Evolutionary conservation across 2,888 invertebrate genomes (phyloP), one percentile per base, ranked within the genome.

Genomic region (Bugula neritina): DNA sequence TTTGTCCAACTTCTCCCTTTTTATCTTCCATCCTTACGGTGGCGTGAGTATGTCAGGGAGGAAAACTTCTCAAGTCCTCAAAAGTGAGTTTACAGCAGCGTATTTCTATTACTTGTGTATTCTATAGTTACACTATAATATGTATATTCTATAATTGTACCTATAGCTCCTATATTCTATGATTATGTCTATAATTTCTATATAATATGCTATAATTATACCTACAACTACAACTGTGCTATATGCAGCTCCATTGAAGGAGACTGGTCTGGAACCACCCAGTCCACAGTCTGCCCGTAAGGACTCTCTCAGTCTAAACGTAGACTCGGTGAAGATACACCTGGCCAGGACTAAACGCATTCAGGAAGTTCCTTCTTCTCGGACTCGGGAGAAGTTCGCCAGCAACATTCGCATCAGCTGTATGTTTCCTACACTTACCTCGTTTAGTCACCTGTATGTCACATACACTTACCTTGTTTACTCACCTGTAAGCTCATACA

Each of bases 21-120:
- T 94, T 85, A 94, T 99, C 80, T 99, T 97, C 86, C 98, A 98
- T 86, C 98, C 98, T 0, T 99, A 97, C 82, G 96, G 96, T 5
- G 92, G 91, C 70, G 89, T 89, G 2, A 74, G 74, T 1, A 72
- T 73, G 52, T 71, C 72, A 5, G 69, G 72, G 21, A 52, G 31
- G n/a, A 52, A 52, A 23, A 57, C 54, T 17, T 17, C 35, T 5
- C 71, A 71, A 35, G 35, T 69, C 31, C 55, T 54, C 54, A 71
- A 69, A 73, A 52, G 72, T 75, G 13, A 75, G 75, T 76, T 70
- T n/a, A n/a, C n/a, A n/a, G n/a, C n/a, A n/a, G n/a, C n/a, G n/a
- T n/a, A n/a, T n/a, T n/a, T n/a, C n/a, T n/a, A n/a, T n/a, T n/a
- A n/a, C n/a, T n/a, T n/a, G n/a, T n/a, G n/a, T n/a, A n/a, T n/a